A percentile compares a stretch with the other conserved stretches of the same genome.
Conservation (phyloP, 2,888 invertebrate species). For the Argyra leucocephala region DNA sequence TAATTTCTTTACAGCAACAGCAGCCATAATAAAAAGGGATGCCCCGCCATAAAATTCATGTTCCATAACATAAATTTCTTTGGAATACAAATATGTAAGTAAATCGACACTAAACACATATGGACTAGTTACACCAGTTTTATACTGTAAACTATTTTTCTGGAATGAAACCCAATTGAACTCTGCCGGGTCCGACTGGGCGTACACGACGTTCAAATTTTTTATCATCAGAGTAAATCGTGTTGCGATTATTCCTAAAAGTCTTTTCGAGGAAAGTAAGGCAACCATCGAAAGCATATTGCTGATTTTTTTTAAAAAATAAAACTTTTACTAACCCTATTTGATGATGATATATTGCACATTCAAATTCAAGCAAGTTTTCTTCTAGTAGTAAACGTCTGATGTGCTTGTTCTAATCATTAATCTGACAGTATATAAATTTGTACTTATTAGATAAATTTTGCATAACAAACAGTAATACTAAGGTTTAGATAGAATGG, state of each 20-base stretch:
- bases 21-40: conserved; percentile 58
- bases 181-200: conserved; percentile 62
- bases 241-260: conserved; percentile 43
- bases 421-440: too few species aligned
- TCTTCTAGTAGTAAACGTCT: too few species aligned
- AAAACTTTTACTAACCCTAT: too few species aligned
- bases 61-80: conserved; percentile 90
- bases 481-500: too few species aligned
- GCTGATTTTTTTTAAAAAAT: conserved; percentile 26
- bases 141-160: conserved; percentile 91
- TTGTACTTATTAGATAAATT: too few species aligned
- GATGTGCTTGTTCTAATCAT: too few species aligned
- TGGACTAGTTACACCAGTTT: conserved; percentile 83
- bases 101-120: conserved; percentile 79
- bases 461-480: too few species aligned
- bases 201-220: conserved; percentile 64
- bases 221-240: conserved; percentile 47
- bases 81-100: conserved; percentile 76
- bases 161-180: conserved; percentile 82
- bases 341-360: too few species aligned
- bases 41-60: conserved; percentile 82
- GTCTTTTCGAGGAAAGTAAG: conserved; percentile 51
- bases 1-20: conserved; percentile 56
- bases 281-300: conserved; percentile 62
- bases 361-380: too few species aligned